phyloP scores from a whole-genome alignment of 2,888 invertebrate genomes.

The Candidula unifasciata region DNA sequence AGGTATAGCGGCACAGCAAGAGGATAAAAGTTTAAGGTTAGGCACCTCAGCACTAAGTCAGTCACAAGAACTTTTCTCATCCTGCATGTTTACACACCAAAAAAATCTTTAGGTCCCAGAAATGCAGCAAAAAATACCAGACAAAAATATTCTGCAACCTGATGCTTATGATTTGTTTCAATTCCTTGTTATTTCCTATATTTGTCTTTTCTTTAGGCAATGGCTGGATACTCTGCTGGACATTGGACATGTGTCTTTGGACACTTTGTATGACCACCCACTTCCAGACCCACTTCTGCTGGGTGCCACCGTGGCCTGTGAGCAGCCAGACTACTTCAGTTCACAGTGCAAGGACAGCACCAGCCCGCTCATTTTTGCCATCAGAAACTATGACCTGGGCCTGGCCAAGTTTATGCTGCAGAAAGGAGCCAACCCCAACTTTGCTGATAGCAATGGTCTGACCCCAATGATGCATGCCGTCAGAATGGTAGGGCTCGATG shows the following conservation, averaged over 20 bases:
- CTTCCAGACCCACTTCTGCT: conserved; percentile 67
- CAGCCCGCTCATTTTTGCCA: conserved; percentile 77
- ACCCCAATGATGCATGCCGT: conserved; percentile 79
- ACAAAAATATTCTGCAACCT: neutral
- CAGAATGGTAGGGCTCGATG: conserved; percentile 69
- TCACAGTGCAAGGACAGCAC: conserved; percentile 62
- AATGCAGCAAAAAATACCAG: neutral
- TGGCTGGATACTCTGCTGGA: conserved; percentile 68
- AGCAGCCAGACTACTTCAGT: conserved; percentile 62
- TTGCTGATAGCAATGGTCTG: conserved; percentile 74
- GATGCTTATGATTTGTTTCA: neutral
- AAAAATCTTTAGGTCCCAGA: no score
- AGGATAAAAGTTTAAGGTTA: no score
- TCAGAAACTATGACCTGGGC: conserved; percentile 74
- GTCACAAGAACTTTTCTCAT: no score
- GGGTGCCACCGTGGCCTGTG: conserved; percentile 59
- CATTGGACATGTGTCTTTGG: conserved; percentile 66
- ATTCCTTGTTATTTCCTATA: neutral
- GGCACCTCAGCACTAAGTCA: no score
- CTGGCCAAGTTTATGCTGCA: conserved; percentile 74
- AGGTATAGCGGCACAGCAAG: no score
- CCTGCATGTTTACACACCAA: no score
- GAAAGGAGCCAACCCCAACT: conserved; percentile 76
- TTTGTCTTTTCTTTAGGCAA: conserved; percentile 54
- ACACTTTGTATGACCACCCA: conserved; percentile 73